Evolutionary conservation across 2,888 invertebrate genomes (phyloP).

Genomic region (Thyatira batis): DNA sequence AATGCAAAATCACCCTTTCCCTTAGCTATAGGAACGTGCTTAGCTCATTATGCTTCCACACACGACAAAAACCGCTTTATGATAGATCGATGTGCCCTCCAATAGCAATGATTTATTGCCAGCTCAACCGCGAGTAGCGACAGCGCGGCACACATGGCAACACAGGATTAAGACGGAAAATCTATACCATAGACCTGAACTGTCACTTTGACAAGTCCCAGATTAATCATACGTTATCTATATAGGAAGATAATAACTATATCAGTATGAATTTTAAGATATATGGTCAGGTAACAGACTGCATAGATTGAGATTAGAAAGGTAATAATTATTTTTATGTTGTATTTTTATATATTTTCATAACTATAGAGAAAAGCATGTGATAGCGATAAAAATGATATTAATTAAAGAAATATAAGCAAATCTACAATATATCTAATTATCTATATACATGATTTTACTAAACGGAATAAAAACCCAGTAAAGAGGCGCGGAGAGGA

Average conservation of each 20-base stretch:
- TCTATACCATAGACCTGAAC: conserved; percentile 18
- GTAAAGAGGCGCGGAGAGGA: background rate
- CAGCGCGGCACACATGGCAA: conserved; percentile 22
- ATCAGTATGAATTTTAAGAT: too few relatives aligned
- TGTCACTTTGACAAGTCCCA: background rate
- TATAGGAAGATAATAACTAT: background rate
- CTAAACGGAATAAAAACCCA: background rate
- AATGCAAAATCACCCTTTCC: background rate
- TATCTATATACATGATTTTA: too few relatives aligned
- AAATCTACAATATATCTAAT: too few relatives aligned
- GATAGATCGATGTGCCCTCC: conserved; percentile 26
- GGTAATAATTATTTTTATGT: too few relatives aligned
- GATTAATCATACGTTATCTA: background rate
- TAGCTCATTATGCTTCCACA: conserved; percentile 34
- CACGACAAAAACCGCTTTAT: conserved; percentile 33
- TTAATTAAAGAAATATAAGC: too few relatives aligned
- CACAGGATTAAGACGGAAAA: conserved; percentile 12
- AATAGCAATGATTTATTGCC: conserved; percentile 33
- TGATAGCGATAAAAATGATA: too few relatives aligned
- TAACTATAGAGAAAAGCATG: too few relatives aligned
- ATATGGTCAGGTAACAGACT: too few relatives aligned
- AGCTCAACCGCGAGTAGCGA: conserved; percentile 7
- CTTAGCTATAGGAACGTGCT: conserved; percentile 10
- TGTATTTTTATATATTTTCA: too few relatives aligned
- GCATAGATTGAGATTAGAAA: too few relatives aligned